Evolutionary conservation across 2,113 vertebrate species (phyloP).

Genomic region (Phainopepla nitens): DNA sequence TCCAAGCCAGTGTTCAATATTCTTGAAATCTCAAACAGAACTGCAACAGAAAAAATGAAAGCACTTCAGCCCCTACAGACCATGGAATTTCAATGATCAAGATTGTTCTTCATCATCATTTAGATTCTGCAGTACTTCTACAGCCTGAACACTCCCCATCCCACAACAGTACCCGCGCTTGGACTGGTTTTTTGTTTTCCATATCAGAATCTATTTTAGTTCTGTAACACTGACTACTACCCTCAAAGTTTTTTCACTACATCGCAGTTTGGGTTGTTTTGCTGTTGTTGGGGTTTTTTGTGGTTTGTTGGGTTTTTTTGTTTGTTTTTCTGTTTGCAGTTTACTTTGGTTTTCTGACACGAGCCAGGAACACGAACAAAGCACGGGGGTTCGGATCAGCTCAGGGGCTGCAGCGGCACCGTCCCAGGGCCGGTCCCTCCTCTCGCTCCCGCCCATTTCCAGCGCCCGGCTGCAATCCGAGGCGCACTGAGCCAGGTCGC

Average conservation of each 20-base stretch:
- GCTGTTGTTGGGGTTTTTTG: neutral
- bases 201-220: neutral
- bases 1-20: constrained; percentile 96
- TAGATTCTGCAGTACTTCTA: neutral
- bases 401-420: accelerated
- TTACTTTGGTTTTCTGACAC: accelerated
- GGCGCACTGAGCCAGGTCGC: accelerated
- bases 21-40: constrained; percentile 93
- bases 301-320: neutral
- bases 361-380: accelerated
- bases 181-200: neutral
- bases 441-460: accelerated
- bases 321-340: neutral
- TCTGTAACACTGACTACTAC: neutral
- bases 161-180: accelerated
- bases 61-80: neutral
- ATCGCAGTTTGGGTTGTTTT: too few relatives aligned
- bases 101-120: neutral
- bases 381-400: accelerated
- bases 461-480: accelerated
- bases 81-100: neutral
- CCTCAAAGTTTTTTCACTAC: neutral
- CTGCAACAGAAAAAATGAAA: constrained; percentile 62
- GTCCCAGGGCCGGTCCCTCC: accelerated
- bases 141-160: neutral